Percentiles rank a stretch among this genome's conserved stretches.
Conservation (phyloP, 2,113 vertebrate genomes). For the Calyptomena viridis region DNA sequence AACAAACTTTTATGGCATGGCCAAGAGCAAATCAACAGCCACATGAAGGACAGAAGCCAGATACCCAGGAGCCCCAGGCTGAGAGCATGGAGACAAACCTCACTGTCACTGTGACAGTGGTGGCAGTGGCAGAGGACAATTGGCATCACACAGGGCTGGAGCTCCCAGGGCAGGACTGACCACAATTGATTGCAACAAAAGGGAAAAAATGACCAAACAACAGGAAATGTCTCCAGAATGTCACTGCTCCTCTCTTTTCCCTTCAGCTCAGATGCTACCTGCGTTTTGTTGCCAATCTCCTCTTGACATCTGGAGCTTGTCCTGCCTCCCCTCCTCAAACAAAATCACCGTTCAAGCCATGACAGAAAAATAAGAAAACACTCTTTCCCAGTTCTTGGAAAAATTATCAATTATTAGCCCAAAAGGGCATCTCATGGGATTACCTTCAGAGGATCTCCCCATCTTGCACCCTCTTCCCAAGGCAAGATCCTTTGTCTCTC, state of each 20-base stretch:
- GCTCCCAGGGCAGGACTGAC: not conserved
- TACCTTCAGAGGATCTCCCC: not conserved
- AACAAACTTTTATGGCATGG: fast-evolving
- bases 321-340: not conserved
- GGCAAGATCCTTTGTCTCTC: not conserved
- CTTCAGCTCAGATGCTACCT: fast-evolving
- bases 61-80: not conserved
- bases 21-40: not conserved
- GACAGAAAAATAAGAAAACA: not conserved
- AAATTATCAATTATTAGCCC: not conserved
- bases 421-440: not conserved
- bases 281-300: not conserved
- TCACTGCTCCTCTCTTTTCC: not conserved
- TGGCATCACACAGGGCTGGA: fast-evolving
- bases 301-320: not conserved
- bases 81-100: not conserved
- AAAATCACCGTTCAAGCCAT: not conserved
- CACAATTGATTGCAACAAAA: not conserved
- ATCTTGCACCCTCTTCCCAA: not conserved
- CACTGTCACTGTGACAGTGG: fast-evolving
- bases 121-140: not conserved
- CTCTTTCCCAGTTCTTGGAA: not conserved
- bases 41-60: not conserved
- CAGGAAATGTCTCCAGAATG: not conserved
- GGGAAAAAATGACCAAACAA: not conserved